Percentiles rank a stretch among this genome's conserved stretches.
Evolutionary conservation across 2,797 vertebrate genomes (phyloP).

Genomic region (Rallus crepitans): DNA sequence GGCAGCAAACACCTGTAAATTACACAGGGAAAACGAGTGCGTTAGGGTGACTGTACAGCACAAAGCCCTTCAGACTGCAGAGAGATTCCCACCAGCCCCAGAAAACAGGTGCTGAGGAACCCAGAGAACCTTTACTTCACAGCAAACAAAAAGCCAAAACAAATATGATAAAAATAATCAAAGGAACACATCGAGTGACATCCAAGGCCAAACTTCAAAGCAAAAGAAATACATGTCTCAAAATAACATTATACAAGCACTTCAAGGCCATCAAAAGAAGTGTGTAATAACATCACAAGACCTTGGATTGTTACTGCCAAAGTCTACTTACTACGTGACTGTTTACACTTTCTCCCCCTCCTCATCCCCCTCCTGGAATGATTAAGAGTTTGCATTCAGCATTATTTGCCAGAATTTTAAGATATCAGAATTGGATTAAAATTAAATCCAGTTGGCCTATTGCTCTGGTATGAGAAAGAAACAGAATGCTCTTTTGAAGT

Average conservation of each 20-base stretch:
- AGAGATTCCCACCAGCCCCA: background rate
- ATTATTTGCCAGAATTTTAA: background rate
- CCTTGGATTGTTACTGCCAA: background rate
- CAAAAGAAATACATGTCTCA: background rate
- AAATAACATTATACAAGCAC: background rate
- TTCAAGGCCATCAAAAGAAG: background rate
- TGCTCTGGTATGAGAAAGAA: background rate
- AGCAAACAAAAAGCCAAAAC: background rate
- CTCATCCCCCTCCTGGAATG: background rate
- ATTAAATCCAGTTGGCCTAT: background rate
- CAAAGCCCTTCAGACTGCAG: background rate
- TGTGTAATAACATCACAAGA: background rate
- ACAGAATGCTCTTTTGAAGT: background rate
- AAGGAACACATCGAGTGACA: background rate
- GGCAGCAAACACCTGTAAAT: conserved; percentile 69
- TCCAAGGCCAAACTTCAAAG: background rate
- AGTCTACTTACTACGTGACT: background rate
- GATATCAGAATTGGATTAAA: background rate
- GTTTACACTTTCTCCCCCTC: background rate
- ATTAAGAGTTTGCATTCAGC: background rate
- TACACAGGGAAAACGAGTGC: background rate
- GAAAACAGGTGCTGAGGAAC: background rate
- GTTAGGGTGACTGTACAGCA: background rate
- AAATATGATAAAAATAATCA: background rate
- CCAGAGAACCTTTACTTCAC: background rate